Conservation (phyloP, 2,888 invertebrate species). For the Branchellion lobata region DNA sequence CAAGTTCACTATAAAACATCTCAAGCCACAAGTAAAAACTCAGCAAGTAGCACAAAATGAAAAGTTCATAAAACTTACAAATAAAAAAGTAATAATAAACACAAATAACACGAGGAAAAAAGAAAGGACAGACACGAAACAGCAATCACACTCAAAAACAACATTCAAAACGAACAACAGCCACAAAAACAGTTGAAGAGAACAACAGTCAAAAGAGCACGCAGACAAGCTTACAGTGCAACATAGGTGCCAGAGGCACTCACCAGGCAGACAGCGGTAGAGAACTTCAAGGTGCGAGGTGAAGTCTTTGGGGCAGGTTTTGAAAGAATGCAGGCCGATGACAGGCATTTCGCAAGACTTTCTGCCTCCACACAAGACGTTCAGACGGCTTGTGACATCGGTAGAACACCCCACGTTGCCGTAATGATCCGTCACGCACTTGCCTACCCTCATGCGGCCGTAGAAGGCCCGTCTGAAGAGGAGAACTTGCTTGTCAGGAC, state of each 20-base stretch:
- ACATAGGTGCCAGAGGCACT: neutral
- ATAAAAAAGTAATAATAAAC: neutral
- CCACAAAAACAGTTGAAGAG: neutral
- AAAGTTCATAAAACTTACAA: too few relatives aligned
- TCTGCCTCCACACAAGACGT: constrained; percentile 41
- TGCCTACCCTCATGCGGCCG: constrained; percentile 43
- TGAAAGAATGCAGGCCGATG: constrained; percentile 48
- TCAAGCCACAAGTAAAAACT: too few relatives aligned
- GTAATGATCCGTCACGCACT: constrained; percentile 45
- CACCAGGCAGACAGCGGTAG: constrained; percentile 48
- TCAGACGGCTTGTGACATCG: constrained; percentile 45
- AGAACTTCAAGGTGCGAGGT: constrained; percentile 47
- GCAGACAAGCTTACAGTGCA: neutral
- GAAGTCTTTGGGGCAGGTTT: constrained; percentile 49
- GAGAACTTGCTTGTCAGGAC: constrained; percentile 13
- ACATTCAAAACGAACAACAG: neutral
- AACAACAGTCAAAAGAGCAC: neutral
- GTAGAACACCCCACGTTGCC: constrained; percentile 46
- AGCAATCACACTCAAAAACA: too few relatives aligned
- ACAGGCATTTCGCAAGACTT: constrained; percentile 47
- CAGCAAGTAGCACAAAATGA: too few relatives aligned
- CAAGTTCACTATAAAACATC: too few relatives aligned
- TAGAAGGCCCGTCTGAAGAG: constrained; percentile 36
- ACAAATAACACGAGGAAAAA: neutral
- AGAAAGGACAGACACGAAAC: too few relatives aligned